Percentiles rank a stretch among this genome's conserved stretches.
Evolutionary conservation across 2,888 invertebrate genomes (phyloP).

Genomic region (Drosophila flavopinicola): DNA sequence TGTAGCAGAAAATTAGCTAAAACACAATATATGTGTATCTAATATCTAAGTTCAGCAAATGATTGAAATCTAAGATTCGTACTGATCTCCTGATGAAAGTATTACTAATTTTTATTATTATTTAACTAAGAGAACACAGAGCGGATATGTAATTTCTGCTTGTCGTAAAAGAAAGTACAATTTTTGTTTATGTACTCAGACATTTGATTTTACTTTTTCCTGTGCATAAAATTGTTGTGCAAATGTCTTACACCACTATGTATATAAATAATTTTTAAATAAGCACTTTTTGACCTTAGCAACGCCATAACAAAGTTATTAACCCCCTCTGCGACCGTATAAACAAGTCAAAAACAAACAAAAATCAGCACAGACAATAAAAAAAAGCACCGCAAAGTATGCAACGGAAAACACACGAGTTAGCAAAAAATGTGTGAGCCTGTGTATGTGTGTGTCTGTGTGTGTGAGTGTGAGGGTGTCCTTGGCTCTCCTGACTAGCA

Average conservation of each 20-base stretch:
- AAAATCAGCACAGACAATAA: slow-evolving; percentile 42
- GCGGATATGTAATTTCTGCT: no score
- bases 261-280: not conserved
- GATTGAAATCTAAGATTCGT: no score
- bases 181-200: no score
- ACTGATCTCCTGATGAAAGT: no score
- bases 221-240: not conserved
- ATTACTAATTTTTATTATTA: no score
- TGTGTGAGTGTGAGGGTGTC: slow-evolving; percentile 19
- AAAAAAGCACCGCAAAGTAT: slow-evolving; percentile 42
- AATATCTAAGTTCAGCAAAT: no score
- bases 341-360: slow-evolving; percentile 41
- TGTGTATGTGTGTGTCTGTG: slow-evolving; percentile 3
- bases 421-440: slow-evolving; percentile 3
- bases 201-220: not conserved
- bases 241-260: not conserved
- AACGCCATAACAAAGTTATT: slow-evolving; percentile 34
- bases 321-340: slow-evolving; percentile 23
- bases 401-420: slow-evolving; percentile 21
- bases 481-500: slow-evolving; percentile 13
- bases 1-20: not conserved
- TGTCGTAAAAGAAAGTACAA: no score
- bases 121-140: no score
- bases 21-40: no score
- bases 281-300: slow-evolving; percentile 2